These are phyloP conservation scores for Phyllotreta striolata DNA, from an alignment of 2,888 invertebrate genomes.

Conservation along the genomic window DNA sequence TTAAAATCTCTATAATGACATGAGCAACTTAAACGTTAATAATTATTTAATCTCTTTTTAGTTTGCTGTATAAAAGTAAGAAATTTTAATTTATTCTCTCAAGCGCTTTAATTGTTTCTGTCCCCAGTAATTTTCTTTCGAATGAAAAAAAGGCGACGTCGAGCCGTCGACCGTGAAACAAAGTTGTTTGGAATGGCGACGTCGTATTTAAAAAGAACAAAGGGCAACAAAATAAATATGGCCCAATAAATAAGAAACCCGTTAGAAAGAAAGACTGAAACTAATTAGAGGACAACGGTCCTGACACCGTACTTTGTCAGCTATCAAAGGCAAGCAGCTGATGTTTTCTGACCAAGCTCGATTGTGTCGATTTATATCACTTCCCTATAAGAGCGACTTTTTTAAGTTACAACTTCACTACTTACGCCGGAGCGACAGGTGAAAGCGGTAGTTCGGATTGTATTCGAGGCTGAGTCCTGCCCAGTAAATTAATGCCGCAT, in stretches of 20 bases:
- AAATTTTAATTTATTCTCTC: too few species aligned
- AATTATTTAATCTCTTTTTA: too few species aligned
- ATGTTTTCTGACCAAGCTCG: slow-evolving; percentile 27
- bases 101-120: too few species aligned
- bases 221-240: slow-evolving; percentile 14
- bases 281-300: slow-evolving; percentile 21
- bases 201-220: slow-evolving; percentile 16
- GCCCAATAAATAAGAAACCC: slow-evolving; percentile 14
- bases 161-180: background rate
- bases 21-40: too few species aligned
- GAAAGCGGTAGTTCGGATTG: background rate
- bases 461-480: slow-evolving; percentile 8
- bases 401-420: background rate
- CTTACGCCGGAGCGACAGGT: background rate
- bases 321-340: slow-evolving; percentile 23
- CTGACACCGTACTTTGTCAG: slow-evolving; percentile 27
- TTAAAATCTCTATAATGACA: too few species aligned
- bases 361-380: slow-evolving; percentile 28
- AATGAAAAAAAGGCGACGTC: too few species aligned
- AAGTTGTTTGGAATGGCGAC: slow-evolving; percentile 1
- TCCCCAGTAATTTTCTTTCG: too few species aligned
- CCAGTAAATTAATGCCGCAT: slow-evolving; percentile 20
- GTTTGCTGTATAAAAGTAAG: too few species aligned
- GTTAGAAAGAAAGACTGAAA: slow-evolving; percentile 14
- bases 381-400: slow-evolving; percentile 20